A percentile compares a stretch with the other conserved stretches of the same genome.
Evolutionary conservation across 2,888 invertebrate genomes (phyloP).

Genomic region (Graphium colonna): DNA sequence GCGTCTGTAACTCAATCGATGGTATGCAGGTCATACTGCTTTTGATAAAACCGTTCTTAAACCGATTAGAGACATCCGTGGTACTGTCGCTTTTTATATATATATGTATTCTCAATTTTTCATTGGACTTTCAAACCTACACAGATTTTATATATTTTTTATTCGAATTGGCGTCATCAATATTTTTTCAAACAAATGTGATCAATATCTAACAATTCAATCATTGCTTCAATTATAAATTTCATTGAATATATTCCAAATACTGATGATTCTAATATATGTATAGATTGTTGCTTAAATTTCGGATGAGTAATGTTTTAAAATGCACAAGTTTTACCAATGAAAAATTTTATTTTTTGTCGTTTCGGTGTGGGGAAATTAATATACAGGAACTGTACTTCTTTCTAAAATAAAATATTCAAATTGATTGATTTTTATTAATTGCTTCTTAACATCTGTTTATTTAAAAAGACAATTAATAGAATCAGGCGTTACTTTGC

Average conservation of each 20-base stretch:
- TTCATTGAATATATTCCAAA: conserved; percentile 61
- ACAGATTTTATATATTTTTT: conserved; percentile 17
- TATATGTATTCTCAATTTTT: conserved; percentile 47
- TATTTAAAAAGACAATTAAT: no score
- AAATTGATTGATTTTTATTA: no score
- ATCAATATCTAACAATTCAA: conserved; percentile 44
- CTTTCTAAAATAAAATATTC: conserved; percentile 6
- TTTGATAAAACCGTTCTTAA: conserved; percentile 37
- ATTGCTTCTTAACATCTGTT: no score
- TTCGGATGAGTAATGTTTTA: conserved; percentile 3
- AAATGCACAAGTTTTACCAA: conserved; percentile 1
- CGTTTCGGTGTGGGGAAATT: conserved; percentile 7
- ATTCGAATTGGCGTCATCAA: conserved; percentile 22
- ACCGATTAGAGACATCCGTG: conserved; percentile 23
- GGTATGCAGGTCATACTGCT: conserved; percentile 61
- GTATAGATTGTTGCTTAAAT: background rate
- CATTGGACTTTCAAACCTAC: conserved; percentile 55
- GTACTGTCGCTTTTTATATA: conserved; percentile 23
- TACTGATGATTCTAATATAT: conserved; percentile 34
- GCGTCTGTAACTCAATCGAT: conserved; percentile 38
- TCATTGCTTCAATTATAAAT: conserved; percentile 47
- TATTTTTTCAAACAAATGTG: conserved; percentile 30
- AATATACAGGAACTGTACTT: background rate
- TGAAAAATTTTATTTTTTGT: conserved; percentile 9
- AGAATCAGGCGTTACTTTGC: no score